Conservation (phyloP, 2,113 vertebrate species). For the Podilymbus podiceps region DNA sequence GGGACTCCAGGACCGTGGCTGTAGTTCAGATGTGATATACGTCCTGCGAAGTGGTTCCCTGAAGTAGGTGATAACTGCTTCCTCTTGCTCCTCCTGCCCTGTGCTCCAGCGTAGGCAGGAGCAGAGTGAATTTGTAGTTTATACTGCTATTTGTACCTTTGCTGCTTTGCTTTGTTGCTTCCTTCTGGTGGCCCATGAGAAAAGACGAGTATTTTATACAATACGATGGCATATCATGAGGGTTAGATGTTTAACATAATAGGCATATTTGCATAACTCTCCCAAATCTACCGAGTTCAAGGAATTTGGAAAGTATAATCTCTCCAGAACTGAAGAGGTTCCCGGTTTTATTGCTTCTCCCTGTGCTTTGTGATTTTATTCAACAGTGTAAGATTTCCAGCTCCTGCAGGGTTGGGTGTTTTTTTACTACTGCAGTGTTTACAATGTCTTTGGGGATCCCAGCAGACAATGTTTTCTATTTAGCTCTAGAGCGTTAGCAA, state of each 20-base stretch:
- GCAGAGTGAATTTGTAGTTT: not conserved
- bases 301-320: not conserved
- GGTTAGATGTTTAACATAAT: not conserved
- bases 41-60: not conserved
- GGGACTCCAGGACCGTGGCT: not conserved
- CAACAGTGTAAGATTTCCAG: not conserved
- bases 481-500: not conserved
- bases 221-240: accelerated
- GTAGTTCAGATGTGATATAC: not conserved
- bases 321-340: not conserved
- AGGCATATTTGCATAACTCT: not conserved
- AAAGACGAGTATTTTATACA: not conserved
- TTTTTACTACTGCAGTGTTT: not conserved
- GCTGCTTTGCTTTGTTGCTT: not conserved
- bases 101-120: not conserved
- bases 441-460: not conserved
- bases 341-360: not conserved
- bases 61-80: not conserved
- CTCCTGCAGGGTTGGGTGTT: not conserved
- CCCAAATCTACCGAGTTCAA: not conserved
- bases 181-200: not conserved
- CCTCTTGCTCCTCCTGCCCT: not conserved
- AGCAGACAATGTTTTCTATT: not conserved
- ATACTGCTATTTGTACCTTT: not conserved
- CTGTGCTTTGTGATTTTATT: not conserved